Evolutionary conservation across 2,888 invertebrate genomes (phyloP).

Genomic region (Drosophila quinaria): DNA sequence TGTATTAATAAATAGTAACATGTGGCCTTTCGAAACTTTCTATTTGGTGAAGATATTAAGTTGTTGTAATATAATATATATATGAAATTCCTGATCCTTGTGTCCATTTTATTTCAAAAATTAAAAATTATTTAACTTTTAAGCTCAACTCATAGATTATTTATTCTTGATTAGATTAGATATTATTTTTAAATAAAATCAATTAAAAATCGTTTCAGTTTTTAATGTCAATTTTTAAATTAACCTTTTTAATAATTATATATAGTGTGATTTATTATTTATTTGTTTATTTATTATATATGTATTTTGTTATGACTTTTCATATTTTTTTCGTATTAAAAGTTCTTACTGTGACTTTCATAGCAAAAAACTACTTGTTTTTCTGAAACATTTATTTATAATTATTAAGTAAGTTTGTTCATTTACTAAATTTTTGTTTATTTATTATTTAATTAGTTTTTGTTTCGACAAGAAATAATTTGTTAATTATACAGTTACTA

Average conservation of each 20-base stretch:
- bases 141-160: neutral
- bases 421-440: too few relatives aligned
- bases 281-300: neutral
- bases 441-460: too few relatives aligned
- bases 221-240: neutral
- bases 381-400: too few relatives aligned
- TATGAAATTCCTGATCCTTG: neutral
- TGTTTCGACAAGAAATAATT: too few relatives aligned
- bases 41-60: constrained; percentile 5
- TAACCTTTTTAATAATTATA: neutral
- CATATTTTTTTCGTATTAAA: too few relatives aligned
- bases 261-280: neutral
- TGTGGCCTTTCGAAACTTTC: constrained; percentile 34
- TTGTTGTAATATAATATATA: neutral
- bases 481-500: too few relatives aligned
- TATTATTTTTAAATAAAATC: neutral
- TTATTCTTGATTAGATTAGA: neutral
- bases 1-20: constrained; percentile 46
- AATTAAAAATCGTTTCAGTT: neutral
- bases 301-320: neutral
- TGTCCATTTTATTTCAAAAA: constrained; percentile 44
- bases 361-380: too few relatives aligned
- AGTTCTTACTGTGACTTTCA: too few relatives aligned
- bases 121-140: neutral
- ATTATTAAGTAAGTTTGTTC: too few relatives aligned